phyloP scores from a whole-genome alignment of 2,797 vertebrate genomes.

The Triplophysa bombifrons region DNA sequence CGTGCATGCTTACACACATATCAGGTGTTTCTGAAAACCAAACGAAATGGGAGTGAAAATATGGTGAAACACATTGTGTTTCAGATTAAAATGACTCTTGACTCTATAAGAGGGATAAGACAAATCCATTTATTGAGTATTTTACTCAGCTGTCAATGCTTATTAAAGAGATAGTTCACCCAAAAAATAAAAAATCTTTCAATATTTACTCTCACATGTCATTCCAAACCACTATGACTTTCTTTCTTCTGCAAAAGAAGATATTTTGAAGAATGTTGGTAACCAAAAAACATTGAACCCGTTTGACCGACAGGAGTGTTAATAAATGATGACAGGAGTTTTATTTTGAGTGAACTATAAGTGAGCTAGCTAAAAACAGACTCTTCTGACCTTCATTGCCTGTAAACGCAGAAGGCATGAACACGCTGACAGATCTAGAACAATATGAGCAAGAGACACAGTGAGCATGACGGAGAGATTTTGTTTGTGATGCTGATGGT shows the following conservation, averaged over 20 bases:
- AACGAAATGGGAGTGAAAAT: neutral
- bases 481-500: neutral
- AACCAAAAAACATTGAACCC: too few relatives aligned
- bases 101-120: neutral
- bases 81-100: neutral
- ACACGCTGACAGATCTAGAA: conserved; percentile 57
- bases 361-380: neutral
- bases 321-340: too few relatives aligned
- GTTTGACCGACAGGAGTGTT: too few relatives aligned
- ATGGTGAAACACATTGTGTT: neutral
- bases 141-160: too few relatives aligned
- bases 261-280: too few relatives aligned
- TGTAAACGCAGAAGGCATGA: conserved; percentile 23
- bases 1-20: neutral
- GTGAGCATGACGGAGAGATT: too few relatives aligned
- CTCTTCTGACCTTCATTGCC: conserved; percentile 34
- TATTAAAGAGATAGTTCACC: too few relatives aligned
- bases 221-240: too few relatives aligned
- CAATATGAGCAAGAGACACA: conserved; percentile 14
- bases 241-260: too few relatives aligned
- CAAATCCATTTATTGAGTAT: neutral
- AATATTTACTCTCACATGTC: too few relatives aligned
- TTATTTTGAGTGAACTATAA: neutral
- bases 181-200: too few relatives aligned
- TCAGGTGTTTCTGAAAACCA: neutral